Conservation (phyloP, 2,797 vertebrate species). For the Eleutherodactylus coqui region DNA sequence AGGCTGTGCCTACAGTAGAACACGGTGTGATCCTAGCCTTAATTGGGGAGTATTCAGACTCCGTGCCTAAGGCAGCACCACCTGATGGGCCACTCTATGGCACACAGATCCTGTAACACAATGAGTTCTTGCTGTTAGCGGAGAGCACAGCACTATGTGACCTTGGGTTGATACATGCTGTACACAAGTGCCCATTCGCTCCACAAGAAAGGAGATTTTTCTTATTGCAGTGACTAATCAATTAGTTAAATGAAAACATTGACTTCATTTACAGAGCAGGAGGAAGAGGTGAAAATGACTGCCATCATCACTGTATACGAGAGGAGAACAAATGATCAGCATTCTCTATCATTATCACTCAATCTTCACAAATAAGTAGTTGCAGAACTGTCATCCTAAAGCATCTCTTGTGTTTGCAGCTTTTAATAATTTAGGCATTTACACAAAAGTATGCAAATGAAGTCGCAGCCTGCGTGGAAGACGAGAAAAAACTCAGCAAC, state of each 20-base stretch:
- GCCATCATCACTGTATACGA: background rate
- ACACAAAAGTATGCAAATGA: constrained; percentile 3
- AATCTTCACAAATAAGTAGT: background rate
- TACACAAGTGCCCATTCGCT: background rate
- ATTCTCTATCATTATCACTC: background rate
- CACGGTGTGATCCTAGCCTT: too few relatives aligned
- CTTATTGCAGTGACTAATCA: background rate
- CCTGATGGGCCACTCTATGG: too few relatives aligned
- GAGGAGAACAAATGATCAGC: background rate
- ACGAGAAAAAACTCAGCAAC: background rate
- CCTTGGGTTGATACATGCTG: background rate
- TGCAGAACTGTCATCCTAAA: background rate
- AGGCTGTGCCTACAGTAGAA: too few relatives aligned
- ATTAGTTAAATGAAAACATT: constrained; percentile 6
- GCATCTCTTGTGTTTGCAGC: background rate
- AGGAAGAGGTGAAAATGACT: constrained; percentile 1
- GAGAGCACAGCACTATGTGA: background rate
- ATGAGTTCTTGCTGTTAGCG: background rate
- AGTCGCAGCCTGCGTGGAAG: background rate
- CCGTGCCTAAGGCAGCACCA: too few relatives aligned
- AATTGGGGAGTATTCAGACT: too few relatives aligned
- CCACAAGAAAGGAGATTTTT: background rate
- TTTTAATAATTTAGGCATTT: constrained; percentile 2
- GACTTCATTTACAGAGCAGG: background rate
- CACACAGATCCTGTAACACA: too few relatives aligned